Base-by-base conservation (phyloP, 2,888 invertebrate genomes). In the Drosophila picticornis region DNA sequence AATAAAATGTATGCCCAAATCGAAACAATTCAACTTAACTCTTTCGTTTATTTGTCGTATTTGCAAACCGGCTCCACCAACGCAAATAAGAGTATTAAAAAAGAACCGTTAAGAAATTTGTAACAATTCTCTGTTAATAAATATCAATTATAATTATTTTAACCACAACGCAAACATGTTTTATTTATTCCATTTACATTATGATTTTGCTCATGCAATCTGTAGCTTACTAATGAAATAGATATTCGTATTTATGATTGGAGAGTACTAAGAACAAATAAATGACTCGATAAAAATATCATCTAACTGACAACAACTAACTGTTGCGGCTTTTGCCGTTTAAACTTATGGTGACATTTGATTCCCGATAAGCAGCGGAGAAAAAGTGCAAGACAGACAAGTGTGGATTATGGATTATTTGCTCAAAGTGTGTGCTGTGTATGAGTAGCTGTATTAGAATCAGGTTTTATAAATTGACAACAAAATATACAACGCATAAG, bases 41-140 rank as follows among this genome's bases (percentile, higher is more conserved):
- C 38, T 51, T 66, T 46, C 77, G 70, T 66, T 86, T 64, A 60
- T 59, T 59, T 19, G 40, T 60, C 56, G 50, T 43, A 59, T 52
- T 66, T 34, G 50, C 55, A 72, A 89, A 89, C 84, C 90, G 85
- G 90, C 70, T 89, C 50, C 4, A 48, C 32, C 32, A 69, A 50
- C 32, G n/a, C 40, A 69, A 36, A 32, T 7, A 46, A 22, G 4
- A 16, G 19, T 29, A n/a, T 46, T 34, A 58, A 53, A 60, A 53
- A 68, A 60, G 60, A 34, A 74, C 80, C 88, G 84, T 89, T 84
- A 74, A 27, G 43, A 66, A 67, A 81, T 81, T 77, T 68, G 34
- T 10, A 40, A 22, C 6, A 52, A 34, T 11, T 31, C 27, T 22
- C 29, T 40, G 52, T 57, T 32, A 43, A 53, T 51, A 32, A 32